Base-by-base conservation (phyloP, 2,888 invertebrate genomes). In the Volucella zonaria region DNA sequence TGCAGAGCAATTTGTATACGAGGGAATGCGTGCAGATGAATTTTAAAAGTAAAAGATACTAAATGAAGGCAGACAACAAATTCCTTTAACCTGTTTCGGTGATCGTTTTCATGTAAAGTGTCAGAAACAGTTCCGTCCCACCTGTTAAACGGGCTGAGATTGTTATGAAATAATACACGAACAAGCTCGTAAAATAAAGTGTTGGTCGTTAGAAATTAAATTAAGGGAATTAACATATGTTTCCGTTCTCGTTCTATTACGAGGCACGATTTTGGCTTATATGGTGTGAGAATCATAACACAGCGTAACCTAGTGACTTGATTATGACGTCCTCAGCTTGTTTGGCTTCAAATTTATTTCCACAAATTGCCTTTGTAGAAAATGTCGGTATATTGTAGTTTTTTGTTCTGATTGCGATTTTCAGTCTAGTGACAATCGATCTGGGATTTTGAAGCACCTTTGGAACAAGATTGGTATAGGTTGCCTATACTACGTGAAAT, bases 91-190 rank as follows among this genome's bases (percentile, higher is more conserved):
- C 18, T 15, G 70, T 76, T 77, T 43, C 56, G n/a, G 59, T 3
- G 6, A 11, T 2, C 8, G 9, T 2, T 1, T 8, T 15, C 6
- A 18, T 54, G 51, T 67, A 61, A 58, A 66, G 54, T 77, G 66
- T 42, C 58, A 51, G 47, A 45, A 54, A 56, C 47, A 71, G 67
- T 77, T 61, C 18, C 71, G 64, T 82, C 71, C 66, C 54, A 76
- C 66, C 54, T 49, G 71, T 45, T 62, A 45, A 75, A 76, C 47
- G 59, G 11, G 38, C 15, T 2, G 15, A n/a, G 15, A 18, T 67
- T 66, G 59, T 67, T 66, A 75, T 66, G 59, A 75, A 66, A 71
- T 51, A 11, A 58, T 45, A 38, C 38, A 14, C 15, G 38, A 14
- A 43, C 43, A 38, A 31, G 31, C 31, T 31, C 31, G 38, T 45